Base-by-base conservation (phyloP, 2,113 vertebrate genomes). In the Tetrax tetrax region DNA sequence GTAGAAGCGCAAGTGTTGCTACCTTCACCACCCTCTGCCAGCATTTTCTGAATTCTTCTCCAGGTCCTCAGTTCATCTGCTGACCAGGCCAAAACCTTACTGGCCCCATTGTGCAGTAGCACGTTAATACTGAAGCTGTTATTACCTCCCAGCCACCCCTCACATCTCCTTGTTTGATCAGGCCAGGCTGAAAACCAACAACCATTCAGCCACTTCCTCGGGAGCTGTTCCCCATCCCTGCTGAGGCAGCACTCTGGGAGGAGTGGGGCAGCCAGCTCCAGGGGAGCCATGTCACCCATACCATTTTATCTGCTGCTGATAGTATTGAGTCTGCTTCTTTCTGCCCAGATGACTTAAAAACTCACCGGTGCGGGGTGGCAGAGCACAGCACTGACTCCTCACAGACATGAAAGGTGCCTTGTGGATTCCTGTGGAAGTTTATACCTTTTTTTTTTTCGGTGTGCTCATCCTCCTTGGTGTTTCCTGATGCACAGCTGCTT, bases 381-480 rank as follows among this genome's bases (percentile, higher is more conserved):
- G 76, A 53, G 21, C 2, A 3, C 0, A 1, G n/a, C 60, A 87
- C 7, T 0, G 0, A 21, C 9, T 59, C 25, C 21, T 63, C 45
- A 38, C 54, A 71, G 22, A 31, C 2, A 4, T 25, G 29, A 47
- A 74, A 64, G 19, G 24, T 2, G 3, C 59, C 24, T 53, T 2
- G 4, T 64, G 29, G 15, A 6, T 43, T 80, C 43, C 43, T 15
- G 16, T 9, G 19, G 21, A 45, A 38, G 12, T 27, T 70, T 27
- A 57, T 64, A 21, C 11, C 5, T 16, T 75, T 53, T 64, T 75
- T 9, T 15, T 79, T 6, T n/a, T n/a, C n/a, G 1, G 41, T 23
- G 70, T 8, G 3, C 24, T 79, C 29, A 24, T 48, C 17, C 38
- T 75, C 29, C 45, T 65, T 2, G 3, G 24, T 0, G 0, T 50